Evolutionary conservation across 2,113 vertebrate genomes (phyloP).

Genomic region (Progne subis): DNA sequence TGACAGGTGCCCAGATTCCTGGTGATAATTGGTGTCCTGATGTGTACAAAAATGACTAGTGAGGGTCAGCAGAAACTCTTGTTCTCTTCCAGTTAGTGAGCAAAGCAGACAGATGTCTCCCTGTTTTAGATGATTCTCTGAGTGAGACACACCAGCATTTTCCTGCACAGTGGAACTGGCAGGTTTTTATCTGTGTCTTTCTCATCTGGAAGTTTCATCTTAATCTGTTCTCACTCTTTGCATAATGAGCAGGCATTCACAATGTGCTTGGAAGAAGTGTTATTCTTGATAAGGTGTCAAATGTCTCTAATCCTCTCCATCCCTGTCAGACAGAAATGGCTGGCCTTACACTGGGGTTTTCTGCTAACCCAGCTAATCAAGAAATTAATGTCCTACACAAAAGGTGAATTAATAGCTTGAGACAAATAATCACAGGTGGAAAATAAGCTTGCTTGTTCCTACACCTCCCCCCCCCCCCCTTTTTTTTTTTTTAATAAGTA

Average conservation of each 20-base stretch:
- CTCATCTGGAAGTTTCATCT: not conserved
- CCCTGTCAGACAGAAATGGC: not conserved
- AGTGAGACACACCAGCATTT: fast-evolving
- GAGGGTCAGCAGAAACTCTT: not conserved
- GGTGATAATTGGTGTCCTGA: not conserved
- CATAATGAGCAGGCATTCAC: not conserved
- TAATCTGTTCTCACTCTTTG: not conserved
- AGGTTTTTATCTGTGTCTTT: not conserved
- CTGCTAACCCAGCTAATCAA: not conserved
- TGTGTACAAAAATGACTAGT: not conserved
- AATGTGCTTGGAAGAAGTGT: not conserved
- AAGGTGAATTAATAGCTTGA: not conserved
- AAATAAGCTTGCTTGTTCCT: not conserved
- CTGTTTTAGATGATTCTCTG: not conserved
- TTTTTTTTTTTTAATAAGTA: not conserved
- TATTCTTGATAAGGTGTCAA: not conserved
- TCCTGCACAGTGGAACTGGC: not conserved
- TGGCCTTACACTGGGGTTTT: not conserved
- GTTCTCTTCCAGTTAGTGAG: not conserved
- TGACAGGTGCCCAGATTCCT: not conserved
- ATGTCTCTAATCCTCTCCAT: not conserved
- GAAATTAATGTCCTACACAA: not conserved
- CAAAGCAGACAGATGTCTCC: not conserved
- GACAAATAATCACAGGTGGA: not conserved
- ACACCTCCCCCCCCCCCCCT: no score